Evolutionary conservation across 2,113 vertebrate species (phyloP).

Genomic region (Chaetops frenatus): DNA sequence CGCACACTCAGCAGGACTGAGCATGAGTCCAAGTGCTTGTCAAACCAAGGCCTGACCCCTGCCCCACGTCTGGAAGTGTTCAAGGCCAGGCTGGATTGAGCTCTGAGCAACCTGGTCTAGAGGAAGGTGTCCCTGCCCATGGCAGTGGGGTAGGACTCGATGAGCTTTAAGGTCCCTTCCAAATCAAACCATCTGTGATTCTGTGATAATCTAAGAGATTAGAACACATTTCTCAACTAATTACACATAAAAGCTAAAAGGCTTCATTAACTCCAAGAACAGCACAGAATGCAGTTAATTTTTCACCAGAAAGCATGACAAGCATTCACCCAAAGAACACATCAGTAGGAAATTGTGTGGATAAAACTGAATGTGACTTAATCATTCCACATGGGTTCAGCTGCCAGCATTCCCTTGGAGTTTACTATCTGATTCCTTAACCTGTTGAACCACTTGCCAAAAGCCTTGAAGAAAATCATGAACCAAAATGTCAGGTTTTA

Average conservation of each 20-base stretch:
- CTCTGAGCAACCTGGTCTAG: not conserved
- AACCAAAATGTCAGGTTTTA: not conserved
- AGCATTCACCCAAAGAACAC: not conserved
- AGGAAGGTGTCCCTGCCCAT: not conserved
- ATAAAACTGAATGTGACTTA: not conserved
- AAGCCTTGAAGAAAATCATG: conserved; percentile 35
- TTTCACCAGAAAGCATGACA: conserved; percentile 5
- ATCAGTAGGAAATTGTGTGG: not conserved
- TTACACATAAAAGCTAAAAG: not conserved
- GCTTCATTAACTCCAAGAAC: not conserved
- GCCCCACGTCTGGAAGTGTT: not conserved
- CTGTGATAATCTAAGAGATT: not conserved
- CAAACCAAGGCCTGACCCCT: not conserved
- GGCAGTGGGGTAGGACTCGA: not conserved
- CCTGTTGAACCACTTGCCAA: not conserved
- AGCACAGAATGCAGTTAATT: not conserved
- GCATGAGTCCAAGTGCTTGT: not conserved
- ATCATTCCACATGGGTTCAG: not conserved
- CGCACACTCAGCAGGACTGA: not conserved
- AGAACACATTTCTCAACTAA: not conserved
- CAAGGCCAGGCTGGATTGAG: not conserved
- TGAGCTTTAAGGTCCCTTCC: not conserved
- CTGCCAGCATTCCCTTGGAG: not conserved
- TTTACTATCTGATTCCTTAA: not conserved
- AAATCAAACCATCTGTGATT: not conserved